Evolutionary conservation across 2,888 invertebrate genomes (phyloP).

Genomic region (Odontomyia ornata): DNA sequence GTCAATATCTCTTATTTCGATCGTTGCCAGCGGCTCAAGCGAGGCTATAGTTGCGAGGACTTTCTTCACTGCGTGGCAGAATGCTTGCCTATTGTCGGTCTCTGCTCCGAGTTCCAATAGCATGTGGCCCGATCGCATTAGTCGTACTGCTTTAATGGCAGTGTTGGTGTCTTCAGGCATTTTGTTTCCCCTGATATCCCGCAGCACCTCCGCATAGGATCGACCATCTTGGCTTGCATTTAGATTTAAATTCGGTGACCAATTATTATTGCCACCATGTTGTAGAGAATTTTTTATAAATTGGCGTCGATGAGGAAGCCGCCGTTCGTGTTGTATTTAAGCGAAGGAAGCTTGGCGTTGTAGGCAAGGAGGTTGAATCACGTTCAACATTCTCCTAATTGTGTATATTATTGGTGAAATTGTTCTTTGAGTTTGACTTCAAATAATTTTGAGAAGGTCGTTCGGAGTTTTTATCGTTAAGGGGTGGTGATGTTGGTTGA

Average conservation of each 20-base stretch:
- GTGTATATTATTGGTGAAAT: not conserved
- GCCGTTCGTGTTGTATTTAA: not conserved
- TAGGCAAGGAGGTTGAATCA: conserved; percentile 5
- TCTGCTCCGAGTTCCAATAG: too few relatives aligned
- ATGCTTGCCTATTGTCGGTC: too few relatives aligned
- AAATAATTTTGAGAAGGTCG: not conserved
- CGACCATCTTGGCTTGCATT: not conserved
- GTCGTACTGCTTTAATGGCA: too few relatives aligned
- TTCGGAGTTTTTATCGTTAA: not conserved
- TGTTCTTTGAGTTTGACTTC: conserved; percentile 48
- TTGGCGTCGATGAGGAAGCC: not conserved
- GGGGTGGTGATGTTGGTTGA: not conserved
- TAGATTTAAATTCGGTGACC: conserved; percentile 14
- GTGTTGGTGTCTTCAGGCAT: too few relatives aligned
- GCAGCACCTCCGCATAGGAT: too few relatives aligned
- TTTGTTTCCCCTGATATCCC: too few relatives aligned
- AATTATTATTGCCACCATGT: conserved; percentile 39
- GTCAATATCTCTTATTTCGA: too few relatives aligned
- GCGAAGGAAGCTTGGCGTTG: not conserved
- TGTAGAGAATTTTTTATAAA: not conserved
- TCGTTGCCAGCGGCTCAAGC: too few relatives aligned
- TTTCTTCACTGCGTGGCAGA: too few relatives aligned
- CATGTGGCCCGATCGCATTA: too few relatives aligned
- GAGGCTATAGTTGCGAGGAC: too few relatives aligned
- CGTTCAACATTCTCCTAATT: conserved; percentile 57